Base-by-base conservation (phyloP, 2,888 invertebrate species). In the Steinernema hermaphroditum region DNA sequence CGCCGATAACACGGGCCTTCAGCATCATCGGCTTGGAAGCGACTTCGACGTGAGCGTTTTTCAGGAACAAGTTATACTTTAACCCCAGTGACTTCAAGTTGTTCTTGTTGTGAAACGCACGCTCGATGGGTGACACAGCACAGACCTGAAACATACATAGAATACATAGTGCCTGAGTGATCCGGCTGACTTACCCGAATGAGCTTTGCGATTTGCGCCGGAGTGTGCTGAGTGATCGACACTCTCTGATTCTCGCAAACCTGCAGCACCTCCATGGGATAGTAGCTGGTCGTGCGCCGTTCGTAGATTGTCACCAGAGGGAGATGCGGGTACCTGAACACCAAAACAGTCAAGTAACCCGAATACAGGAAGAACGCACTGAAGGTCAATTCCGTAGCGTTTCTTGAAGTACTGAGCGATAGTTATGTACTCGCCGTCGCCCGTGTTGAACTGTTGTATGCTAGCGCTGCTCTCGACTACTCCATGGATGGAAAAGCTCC, bases 321-420 rank as follows among this genome's bases (percentile, higher is more conserved):
- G 0, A 34, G 19, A 16, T 75, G 19, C 22, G 73, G 74, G 37
- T 46, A 22, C 4, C 27, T 22, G 8, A 72, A 46, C 19, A 22
- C 2, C 9, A 6, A 50, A 0, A 22, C 16, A 9, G 22, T 41
- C n/a, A 41, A 57, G 41, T 24, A 6, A 1, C 6, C 1, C n/a
- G 32, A 57, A 2, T 12, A 72, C 8, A 24, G n/a, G 6, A 68
- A 2, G 6, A 8, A 2, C 6, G 73, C 73, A 78, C 80, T 49
- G 43, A 22, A 80, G 57, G 2, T 19, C 34, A 22, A 70, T 29
- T 16, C 76, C 69, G 70, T 78, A 79, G 32, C 68, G 74, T 6
- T 62, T 12, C 46, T 69, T 62, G 69, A 74, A 80, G 69, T 79
- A 80, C 12, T 79, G 74, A 0, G n/a, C 46, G 12, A 79, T 72